phyloP scores from a whole-genome alignment of 2,797 vertebrate genomes.

The Neosalanx taihuensis region DNA sequence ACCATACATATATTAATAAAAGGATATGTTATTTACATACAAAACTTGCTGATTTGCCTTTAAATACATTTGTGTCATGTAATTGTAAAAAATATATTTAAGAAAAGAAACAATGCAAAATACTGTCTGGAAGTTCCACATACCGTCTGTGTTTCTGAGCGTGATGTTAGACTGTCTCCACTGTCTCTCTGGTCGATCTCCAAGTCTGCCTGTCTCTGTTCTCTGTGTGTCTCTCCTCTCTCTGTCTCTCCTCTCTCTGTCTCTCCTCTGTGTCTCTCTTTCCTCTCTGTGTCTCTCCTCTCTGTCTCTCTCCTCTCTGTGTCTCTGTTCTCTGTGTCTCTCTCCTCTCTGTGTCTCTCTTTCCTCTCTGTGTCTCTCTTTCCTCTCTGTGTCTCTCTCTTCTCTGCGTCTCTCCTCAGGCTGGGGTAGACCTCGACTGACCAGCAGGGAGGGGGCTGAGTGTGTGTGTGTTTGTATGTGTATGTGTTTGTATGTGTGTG shows the following conservation, averaged over 20 bases:
- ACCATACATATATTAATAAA: not conserved
- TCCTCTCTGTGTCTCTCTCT: not conserved
- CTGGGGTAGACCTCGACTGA: not conserved
- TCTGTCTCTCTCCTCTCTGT: not conserved
- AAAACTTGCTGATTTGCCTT: too few relatives aligned
- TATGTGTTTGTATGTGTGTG: constrained; percentile 5
- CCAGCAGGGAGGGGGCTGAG: not conserved
- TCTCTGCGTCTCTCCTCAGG: not conserved
- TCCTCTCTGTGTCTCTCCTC: constrained; percentile 12
- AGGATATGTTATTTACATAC: too few relatives aligned
- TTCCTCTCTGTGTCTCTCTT: constrained; percentile 19
- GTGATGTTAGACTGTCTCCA: not conserved
- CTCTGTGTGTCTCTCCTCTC: not conserved
- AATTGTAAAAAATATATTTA: not conserved
- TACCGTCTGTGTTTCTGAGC: too few relatives aligned
- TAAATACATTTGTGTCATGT: not conserved
- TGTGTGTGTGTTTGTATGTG: not conserved
- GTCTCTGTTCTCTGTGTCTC: not conserved
- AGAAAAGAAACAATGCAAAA: not conserved
- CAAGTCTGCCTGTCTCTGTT: not conserved
- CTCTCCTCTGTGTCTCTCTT: not conserved
- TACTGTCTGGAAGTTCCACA: too few relatives aligned
- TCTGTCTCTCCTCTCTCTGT: constrained; percentile 14
- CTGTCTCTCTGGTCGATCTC: not conserved
- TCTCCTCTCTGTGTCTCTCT: not conserved